A percentile compares a stretch with the other conserved stretches of the same genome.
Evolutionary conservation across 2,113 vertebrate genomes (phyloP).

Genomic region (Cyanoderma ruficeps): DNA sequence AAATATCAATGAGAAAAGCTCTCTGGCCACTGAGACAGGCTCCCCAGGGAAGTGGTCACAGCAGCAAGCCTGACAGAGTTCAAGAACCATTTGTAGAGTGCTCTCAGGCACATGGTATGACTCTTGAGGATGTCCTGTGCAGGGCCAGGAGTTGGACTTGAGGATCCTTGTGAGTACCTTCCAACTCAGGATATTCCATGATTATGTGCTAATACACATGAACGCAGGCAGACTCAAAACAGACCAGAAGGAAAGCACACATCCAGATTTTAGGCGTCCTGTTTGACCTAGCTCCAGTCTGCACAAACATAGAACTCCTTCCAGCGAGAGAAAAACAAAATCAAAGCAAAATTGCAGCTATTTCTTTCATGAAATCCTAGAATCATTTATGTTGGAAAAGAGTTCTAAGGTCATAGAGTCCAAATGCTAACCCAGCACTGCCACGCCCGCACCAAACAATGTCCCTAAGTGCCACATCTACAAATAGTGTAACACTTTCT

Average conservation of each 20-base stretch:
- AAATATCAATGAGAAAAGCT: neutral
- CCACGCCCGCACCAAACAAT: neutral
- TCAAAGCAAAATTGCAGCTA: neutral
- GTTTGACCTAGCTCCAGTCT: neutral
- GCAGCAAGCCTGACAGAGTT: neutral
- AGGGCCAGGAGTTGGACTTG: accelerated
- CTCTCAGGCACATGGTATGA: neutral
- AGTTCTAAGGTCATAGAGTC: neutral
- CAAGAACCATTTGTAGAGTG: neutral
- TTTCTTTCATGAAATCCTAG: neutral
- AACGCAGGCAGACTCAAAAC: neutral
- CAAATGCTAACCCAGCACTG: neutral
- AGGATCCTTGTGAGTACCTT: neutral
- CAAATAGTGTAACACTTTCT: neutral
- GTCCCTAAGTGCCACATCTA: neutral
- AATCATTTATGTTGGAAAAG: neutral
- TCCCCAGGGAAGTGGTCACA: neutral
- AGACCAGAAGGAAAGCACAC: neutral
- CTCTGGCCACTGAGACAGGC: neutral
- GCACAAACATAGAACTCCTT: neutral
- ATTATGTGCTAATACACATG: neutral
- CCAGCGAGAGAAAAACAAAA: neutral
- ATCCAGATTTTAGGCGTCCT: neutral
- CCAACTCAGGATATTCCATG: neutral
- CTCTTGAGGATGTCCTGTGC: neutral